Conservation (phyloP, 2,113 vertebrate species). For the Panthera leo region DNA sequence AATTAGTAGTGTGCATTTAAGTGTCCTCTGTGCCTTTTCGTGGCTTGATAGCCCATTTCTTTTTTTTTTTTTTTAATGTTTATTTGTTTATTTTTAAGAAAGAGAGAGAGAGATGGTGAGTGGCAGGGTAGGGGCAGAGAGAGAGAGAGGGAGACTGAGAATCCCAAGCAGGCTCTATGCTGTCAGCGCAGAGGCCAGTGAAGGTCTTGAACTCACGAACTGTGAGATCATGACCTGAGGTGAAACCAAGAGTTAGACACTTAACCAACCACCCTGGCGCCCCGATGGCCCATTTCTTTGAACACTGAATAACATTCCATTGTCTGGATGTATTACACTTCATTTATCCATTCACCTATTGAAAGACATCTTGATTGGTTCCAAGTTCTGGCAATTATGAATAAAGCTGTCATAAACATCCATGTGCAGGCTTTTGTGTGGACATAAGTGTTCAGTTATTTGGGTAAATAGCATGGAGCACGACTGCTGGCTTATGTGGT, state of each 20-base stretch:
- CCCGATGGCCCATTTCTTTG: not conserved
- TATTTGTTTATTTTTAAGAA: too few species aligned
- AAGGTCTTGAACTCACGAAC: not conserved
- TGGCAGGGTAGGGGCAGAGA: too few species aligned
- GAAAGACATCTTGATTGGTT: not conserved
- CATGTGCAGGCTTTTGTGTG: not conserved
- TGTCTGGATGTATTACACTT: not conserved
- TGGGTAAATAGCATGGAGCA: not conserved
- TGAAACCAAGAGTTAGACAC: not conserved
- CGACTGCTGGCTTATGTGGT: not conserved
- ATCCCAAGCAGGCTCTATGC: not conserved
- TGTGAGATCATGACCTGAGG: not conserved
- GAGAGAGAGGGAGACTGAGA: too few species aligned
- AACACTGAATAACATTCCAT: not conserved
- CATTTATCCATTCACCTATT: not conserved
- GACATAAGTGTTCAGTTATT: not conserved
- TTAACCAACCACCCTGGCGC: not conserved
- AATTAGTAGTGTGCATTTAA: not conserved
- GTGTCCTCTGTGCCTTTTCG: not conserved
- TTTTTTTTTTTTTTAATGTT: not conserved
- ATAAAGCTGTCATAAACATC: not conserved
- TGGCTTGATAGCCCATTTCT: not conserved
- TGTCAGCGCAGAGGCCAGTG: too few species aligned
- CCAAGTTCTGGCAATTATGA: not conserved
- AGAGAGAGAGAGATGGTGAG: too few species aligned